Conservation (phyloP, 92 coral and sea anemone species). For the Meandrina meandrites region DNA sequence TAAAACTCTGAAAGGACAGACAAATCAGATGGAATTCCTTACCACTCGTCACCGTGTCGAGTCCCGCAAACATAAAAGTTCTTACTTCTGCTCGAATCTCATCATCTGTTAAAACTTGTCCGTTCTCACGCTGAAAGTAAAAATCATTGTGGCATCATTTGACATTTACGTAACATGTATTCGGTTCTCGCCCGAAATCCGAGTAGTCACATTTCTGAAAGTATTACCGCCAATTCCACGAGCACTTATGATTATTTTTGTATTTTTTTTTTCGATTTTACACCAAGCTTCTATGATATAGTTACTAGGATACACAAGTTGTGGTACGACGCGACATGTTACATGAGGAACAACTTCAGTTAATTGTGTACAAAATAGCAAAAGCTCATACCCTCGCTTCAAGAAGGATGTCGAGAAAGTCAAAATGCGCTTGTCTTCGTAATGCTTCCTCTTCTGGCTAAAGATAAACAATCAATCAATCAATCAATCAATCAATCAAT, state of each 20-base stretch:
- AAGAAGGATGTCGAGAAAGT: slow-evolving; percentile 75
- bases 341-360: too few species aligned
- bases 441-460: slow-evolving; percentile 30
- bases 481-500: not conserved
- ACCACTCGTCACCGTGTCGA: slow-evolving; percentile 84
- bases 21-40: too few species aligned
- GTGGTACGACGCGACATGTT: too few species aligned
- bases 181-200: too few species aligned
- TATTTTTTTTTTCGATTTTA: too few species aligned
- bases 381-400: slow-evolving; percentile 66
- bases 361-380: not conserved
- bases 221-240: too few species aligned
- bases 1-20: not conserved
- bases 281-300: too few species aligned
- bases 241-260: too few species aligned
- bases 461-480: not conserved
- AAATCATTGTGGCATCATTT: too few species aligned
- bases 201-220: too few species aligned
- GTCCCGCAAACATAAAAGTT: slow-evolving; percentile 85
- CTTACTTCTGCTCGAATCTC: slow-evolving; percentile 78
- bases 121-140: slow-evolving; percentile 59
- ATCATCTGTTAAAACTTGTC: slow-evolving; percentile 63
- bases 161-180: too few species aligned
- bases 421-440: slow-evolving; percentile 36
- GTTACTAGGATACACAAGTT: too few species aligned